Percentiles rank a stretch among this genome's conserved stretches.
Evolutionary conservation across 2,888 invertebrate species (phyloP).

Genomic region (Chymomyza caudatula): DNA sequence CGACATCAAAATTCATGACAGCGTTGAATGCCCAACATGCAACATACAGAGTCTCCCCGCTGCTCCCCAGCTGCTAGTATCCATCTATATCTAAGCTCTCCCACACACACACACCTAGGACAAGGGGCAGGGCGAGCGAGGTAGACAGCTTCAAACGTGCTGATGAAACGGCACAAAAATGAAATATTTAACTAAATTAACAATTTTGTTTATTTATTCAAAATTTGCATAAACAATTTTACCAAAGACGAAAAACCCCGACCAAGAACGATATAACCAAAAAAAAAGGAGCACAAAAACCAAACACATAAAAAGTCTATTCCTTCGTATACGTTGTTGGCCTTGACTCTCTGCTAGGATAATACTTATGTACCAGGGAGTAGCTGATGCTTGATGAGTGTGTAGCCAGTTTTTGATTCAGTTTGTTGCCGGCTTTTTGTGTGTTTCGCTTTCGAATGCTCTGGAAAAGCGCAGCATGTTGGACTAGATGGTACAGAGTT

Average conservation of each 20-base stretch:
- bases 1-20: constrained; percentile 69
- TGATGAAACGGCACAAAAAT: constrained; percentile 73
- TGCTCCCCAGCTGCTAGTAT: no score
- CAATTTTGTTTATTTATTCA: constrained; percentile 74
- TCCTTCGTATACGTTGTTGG: constrained; percentile 29
- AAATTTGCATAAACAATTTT: constrained; percentile 74
- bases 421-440: background rate
- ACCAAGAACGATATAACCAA: background rate
- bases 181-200: constrained; percentile 74
- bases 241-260: constrained; percentile 67
- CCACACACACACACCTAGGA: background rate
- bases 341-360: constrained; percentile 42
- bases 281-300: background rate
- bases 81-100: no score
- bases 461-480: background rate
- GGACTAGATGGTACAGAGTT: background rate
- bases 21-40: constrained; percentile 1
- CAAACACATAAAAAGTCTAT: constrained; percentile 61
- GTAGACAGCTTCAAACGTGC: constrained; percentile 39
- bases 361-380: background rate
- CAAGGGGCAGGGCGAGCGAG: background rate
- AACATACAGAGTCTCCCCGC: background rate
- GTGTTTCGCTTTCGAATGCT: background rate
- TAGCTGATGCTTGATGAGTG: background rate
- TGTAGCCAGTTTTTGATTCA: background rate